Evolutionary conservation across 2,888 invertebrate species (phyloP), one percentile per base, ranked within the genome.

Genomic region (Aquatica leii): DNA sequence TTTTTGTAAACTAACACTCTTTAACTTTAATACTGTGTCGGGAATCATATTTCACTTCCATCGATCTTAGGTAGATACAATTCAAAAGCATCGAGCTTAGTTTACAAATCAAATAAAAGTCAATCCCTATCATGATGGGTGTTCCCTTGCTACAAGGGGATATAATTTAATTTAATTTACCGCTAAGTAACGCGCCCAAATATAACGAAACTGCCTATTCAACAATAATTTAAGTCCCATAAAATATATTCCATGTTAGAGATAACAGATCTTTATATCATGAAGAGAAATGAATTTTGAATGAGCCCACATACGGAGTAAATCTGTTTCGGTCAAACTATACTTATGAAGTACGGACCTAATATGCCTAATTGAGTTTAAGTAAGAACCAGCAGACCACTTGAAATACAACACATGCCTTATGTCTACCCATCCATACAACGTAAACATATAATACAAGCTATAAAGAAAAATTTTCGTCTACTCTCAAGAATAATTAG

Each of bases 401-500:
- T 62, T 62, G 58, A 62, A 62, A 62, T 43, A 56, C 21, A 62
- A 62, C 62, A 58, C 40, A 58, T 62, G 62, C 62, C 57, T 57
- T 56, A 12, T 18, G 9, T 55, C 40, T 59, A 41, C 46, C 49
- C 48, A 57, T 49, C 59, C 59, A 52, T 52, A 40, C 11, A 40
- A 40, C 4, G 12, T 40, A n/a, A n/a, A n/a, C n/a, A n/a, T n/a
- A n/a, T n/a, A n/a, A n/a, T n/a, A n/a, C n/a, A n/a, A n/a, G n/a
- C n/a, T n/a, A n/a, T n/a, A n/a, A n/a, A n/a, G n/a, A n/a, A n/a
- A n/a, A n/a, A n/a, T n/a, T n/a, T n/a, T n/a, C n/a, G n/a, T n/a
- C n/a, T n/a, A n/a, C n/a, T n/a, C n/a, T n/a, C n/a, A n/a, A n/a
- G n/a, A n/a, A n/a, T n/a, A n/a, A n/a, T n/a, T n/a, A n/a, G n/a